A percentile compares a stretch with the other conserved stretches of the same genome.
Conservation (phyloP, 2,113 vertebrate genomes). For the Pelobates fuscus region DNA sequence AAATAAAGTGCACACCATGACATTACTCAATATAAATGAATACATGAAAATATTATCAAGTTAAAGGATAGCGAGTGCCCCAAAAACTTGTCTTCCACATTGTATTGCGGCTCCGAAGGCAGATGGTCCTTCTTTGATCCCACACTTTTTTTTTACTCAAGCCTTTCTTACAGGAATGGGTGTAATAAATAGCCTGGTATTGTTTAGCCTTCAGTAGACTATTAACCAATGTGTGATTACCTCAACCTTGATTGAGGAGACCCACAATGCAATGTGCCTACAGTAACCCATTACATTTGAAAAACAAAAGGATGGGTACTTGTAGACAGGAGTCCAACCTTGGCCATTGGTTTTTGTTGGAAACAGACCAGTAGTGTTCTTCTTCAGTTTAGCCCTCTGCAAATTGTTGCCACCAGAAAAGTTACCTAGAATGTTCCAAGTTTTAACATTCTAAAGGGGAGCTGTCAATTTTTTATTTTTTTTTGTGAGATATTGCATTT, state of each 20-base stretch:
- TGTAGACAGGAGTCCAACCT: no score
- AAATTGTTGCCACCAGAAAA: no score
- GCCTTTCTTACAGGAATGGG: constrained; percentile 39
- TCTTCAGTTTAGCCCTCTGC: no score
- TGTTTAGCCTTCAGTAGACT: constrained; percentile 43
- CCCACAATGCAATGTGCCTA: constrained; percentile 32
- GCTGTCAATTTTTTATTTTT: no score
- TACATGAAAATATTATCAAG: not conserved
- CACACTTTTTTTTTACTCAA: constrained; percentile 32
- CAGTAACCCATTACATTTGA: constrained; percentile 21
- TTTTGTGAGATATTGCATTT: no score
- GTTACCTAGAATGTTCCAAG: no score
- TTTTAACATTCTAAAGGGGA: no score
- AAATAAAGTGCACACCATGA: constrained; percentile 3
- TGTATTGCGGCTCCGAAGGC: constrained; percentile 22
- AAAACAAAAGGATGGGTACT: no score
- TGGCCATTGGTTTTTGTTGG: no score
- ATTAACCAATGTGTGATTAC: constrained; percentile 49
- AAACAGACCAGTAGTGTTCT: no score
- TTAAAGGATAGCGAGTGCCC: not conserved
- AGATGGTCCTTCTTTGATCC: constrained; percentile 49
- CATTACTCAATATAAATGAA: constrained; percentile 12
- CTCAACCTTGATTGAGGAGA: constrained; percentile 38
- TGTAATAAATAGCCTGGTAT: constrained; percentile 42
- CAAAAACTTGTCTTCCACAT: constrained; percentile 20